Evolutionary conservation across 2,797 vertebrate species (phyloP), one percentile per base, ranked within the genome.

Genomic region (Bovichtus diacanthus): DNA sequence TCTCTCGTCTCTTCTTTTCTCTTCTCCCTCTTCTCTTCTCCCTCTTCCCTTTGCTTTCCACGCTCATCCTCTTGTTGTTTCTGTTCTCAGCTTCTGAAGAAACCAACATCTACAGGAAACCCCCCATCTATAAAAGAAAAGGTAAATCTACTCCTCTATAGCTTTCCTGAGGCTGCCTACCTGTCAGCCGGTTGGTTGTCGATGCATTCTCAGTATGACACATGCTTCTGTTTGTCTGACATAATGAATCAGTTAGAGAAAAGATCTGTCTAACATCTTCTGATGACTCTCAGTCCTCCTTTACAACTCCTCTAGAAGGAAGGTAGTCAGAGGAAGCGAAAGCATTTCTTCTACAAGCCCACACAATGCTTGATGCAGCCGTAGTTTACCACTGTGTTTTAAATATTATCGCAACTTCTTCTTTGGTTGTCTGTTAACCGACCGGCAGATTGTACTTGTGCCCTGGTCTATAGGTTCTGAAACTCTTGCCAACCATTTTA

Each of bases 51-150:
- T 41, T 44, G 12, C 43, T 55, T 58, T 11, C 19, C 18, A 5
- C n/a, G 18, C 50, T 79, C 38, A 90, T 36, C 49, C 25, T 75
- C 16, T 55, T 60, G 66, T 36, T 55, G 23, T 73, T 65, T 85
- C 44, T 90, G 81, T 90, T 81, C 82, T 82, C 92, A 97, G 96
- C 95, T 82, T 96, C 96, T 6, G 96, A 94, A 55, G 97, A 98
- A 87, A 95, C 94, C 88, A 99, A 97, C 95, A 97, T 99, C 94
- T 99, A 98, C 95, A 95, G 96, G 94, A 98, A 97, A 83, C 96
- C 97, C 0, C 97, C 98, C 87, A 98, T 98, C 96, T 99, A 98
- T 93, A 99, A 97, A 90, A 96, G 95, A 91, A 95, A 96, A 93
- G 98, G 97, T 99, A 94, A 38, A 88, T 2, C 72, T 3, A 86